Evolutionary conservation across 2,888 invertebrate genomes (phyloP).

Genomic region (Serrognathus titanus): DNA sequence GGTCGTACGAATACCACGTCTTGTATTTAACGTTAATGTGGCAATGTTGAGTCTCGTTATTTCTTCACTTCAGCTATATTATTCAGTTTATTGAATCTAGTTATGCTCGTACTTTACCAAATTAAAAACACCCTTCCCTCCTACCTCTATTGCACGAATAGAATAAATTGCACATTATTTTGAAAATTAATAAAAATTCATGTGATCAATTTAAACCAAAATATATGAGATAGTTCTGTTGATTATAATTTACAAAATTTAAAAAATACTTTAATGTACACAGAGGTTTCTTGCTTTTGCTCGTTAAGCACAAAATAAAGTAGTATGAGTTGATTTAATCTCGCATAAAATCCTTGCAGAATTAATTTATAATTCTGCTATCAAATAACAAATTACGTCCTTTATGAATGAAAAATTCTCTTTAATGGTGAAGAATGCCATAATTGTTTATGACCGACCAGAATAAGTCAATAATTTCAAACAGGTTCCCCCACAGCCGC

Average conservation of each 20-base stretch:
- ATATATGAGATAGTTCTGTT: too few species aligned
- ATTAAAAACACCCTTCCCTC: not conserved
- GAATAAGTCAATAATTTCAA: not conserved
- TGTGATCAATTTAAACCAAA: too few species aligned
- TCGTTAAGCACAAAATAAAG: too few species aligned
- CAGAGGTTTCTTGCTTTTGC: too few species aligned
- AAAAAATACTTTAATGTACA: too few species aligned
- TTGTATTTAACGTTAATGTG: constrained; percentile 19
- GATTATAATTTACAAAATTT: too few species aligned
- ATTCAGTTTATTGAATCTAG: not conserved
- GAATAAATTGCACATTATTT: too few species aligned
- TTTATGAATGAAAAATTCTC: not conserved
- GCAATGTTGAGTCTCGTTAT: constrained; percentile 12
- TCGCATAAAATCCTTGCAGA: not conserved
- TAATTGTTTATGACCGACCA: not conserved
- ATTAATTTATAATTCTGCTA: not conserved
- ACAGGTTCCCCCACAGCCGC: not conserved
- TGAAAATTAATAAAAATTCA: too few species aligned
- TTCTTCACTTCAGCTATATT: constrained; percentile 12
- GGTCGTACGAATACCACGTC: constrained; percentile 20
- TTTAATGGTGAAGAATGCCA: too few species aligned
- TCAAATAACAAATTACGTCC: not conserved
- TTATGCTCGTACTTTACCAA: too few species aligned
- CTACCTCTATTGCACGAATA: too few species aligned
- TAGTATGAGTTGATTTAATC: not conserved